Evolutionary conservation across 2,888 invertebrate genomes (phyloP).

Genomic region (Andricus curvator): DNA sequence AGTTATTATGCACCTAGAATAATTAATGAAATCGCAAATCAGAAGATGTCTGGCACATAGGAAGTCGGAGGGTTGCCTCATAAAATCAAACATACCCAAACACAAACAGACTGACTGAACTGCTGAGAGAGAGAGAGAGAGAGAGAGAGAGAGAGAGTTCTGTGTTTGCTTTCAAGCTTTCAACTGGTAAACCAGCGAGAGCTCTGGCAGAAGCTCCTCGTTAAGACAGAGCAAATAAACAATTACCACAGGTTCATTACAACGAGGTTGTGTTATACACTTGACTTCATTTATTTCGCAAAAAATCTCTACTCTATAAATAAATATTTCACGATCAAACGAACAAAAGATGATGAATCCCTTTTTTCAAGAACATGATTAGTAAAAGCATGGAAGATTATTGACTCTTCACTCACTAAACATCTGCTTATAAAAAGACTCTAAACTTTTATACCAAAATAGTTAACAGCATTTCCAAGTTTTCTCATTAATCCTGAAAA

Average conservation of each 20-base stretch:
- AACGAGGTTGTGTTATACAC: conserved; percentile 6
- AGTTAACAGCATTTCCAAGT: no score
- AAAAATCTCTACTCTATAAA: conserved; percentile 29
- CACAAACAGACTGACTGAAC: not conserved
- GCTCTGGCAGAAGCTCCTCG: conserved; percentile 22
- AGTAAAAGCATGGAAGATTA: no score
- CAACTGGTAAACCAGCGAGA: conserved; percentile 36
- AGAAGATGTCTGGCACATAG: not conserved
- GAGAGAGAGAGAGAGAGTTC: not conserved
- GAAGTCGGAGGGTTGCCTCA: conserved; percentile 2
- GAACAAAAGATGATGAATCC: no score
- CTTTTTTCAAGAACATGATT: no score
- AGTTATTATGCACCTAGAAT: not conserved
- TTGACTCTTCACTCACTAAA: no score
- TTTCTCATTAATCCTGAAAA: no score
- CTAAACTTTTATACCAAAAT: no score
- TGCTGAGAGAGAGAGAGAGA: not conserved
- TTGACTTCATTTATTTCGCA: not conserved
- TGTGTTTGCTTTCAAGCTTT: conserved; percentile 40
- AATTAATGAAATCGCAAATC: conserved; percentile 12
- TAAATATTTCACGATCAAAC: not conserved
- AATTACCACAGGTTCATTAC: conserved; percentile 40
- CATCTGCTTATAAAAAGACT: no score
- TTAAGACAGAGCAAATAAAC: conserved; percentile 43
- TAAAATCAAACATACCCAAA: conserved; percentile 9